Evolutionary conservation across 2,797 vertebrate genomes (phyloP).

Genomic region (Gallirallus australis): DNA sequence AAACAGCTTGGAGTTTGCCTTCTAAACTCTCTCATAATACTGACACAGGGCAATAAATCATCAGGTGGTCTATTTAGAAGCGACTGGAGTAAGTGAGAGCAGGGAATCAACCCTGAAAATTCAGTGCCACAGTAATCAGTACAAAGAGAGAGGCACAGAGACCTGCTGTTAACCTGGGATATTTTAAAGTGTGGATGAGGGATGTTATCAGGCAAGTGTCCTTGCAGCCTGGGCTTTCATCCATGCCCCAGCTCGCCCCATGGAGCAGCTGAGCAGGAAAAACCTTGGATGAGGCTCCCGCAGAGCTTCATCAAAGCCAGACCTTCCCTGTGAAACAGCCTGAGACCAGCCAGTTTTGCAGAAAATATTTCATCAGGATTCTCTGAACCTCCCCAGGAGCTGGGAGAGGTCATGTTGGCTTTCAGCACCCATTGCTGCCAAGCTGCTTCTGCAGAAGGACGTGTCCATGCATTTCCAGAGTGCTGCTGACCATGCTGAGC

Average conservation of each 20-base stretch:
- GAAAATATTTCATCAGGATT: background rate
- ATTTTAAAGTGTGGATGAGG: background rate
- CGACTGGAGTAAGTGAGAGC: background rate
- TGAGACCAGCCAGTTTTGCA: fast-evolving
- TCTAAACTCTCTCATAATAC: background rate
- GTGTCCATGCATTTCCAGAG: fast-evolving
- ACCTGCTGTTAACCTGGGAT: background rate
- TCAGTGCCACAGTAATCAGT: background rate
- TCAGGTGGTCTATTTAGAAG: background rate
- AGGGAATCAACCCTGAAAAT: background rate
- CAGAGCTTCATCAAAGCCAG: background rate
- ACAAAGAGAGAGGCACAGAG: background rate
- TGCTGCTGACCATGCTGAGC: background rate
- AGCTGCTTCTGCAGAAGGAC: background rate
- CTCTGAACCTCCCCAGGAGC: background rate
- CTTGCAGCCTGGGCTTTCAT: background rate
- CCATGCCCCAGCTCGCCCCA: background rate
- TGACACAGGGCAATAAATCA: background rate
- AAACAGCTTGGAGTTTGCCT: background rate
- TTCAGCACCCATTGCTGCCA: fast-evolving
- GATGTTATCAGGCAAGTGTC: background rate
- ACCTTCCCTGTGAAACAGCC: background rate
- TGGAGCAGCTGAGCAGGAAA: background rate
- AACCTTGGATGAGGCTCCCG: background rate
- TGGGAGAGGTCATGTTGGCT: background rate